These are phyloP conservation scores for Celastrina argiolus DNA, from an alignment of 2,888 invertebrate species.

Conservation along the genomic window DNA sequence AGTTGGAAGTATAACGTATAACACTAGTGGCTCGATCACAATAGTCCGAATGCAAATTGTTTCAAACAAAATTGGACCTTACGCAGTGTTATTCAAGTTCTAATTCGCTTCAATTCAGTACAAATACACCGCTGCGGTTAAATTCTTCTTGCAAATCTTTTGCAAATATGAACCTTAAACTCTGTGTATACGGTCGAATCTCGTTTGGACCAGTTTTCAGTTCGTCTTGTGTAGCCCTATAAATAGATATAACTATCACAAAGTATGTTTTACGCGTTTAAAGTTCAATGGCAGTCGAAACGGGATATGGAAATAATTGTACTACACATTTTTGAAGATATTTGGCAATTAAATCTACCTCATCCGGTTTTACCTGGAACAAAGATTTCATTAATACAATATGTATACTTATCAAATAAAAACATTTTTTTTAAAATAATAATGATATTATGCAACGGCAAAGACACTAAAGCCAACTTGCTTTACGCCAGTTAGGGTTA, in stretches of 20 bases:
- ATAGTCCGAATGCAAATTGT: background rate
- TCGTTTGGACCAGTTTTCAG: background rate
- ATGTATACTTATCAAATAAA: too few relatives aligned
- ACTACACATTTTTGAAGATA: constrained; percentile 55
- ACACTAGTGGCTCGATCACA: constrained; percentile 7
- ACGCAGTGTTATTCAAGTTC: background rate
- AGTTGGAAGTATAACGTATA: constrained; percentile 23
- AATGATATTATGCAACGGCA: too few relatives aligned
- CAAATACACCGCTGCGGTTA: background rate
- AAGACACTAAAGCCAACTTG: too few relatives aligned
- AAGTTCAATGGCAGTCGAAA: constrained; percentile 47
- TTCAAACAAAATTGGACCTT: background rate
- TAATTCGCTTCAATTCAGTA: background rate
- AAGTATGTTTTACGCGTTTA: constrained; percentile 36
- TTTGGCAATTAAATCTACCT: constrained; percentile 34
- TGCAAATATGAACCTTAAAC: background rate
- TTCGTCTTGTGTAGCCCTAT: background rate
- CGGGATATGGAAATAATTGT: constrained; percentile 68
- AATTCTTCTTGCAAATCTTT: background rate
- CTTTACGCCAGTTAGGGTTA: too few relatives aligned
- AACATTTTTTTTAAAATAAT: too few relatives aligned
- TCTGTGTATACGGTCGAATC: background rate
- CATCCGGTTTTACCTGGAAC: constrained; percentile 54
- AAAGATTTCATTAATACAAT: constrained; percentile 23
- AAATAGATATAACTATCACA: constrained; percentile 35